Evolutionary conservation across 2,888 invertebrate genomes (phyloP), one percentile per base, ranked within the genome.

Genomic region (Agrochola lota): DNA sequence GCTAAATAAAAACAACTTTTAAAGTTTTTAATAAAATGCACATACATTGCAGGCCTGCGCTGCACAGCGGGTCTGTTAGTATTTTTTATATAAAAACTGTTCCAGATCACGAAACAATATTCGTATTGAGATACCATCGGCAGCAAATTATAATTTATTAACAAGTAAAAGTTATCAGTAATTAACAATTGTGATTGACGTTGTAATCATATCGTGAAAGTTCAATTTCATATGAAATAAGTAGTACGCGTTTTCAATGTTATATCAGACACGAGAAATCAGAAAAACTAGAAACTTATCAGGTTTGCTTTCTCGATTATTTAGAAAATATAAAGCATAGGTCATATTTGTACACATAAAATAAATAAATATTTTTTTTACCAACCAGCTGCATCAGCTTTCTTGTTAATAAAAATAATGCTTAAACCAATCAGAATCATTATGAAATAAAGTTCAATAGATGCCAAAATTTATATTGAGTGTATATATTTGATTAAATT

Each of bases 121-220:
- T 73, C 15, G n/a, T 60, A 60, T 12, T 15, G 17, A 57, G 64
- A 74, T 59, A 81, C 43, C 2, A 59, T 64, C 12, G 30, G 64
- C 52, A 57, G 17, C 64, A 52, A 35, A 81, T 81, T 59, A 64
- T 7, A 74, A 59, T 59, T 59, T 55, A 62, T 59, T 76, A 52
- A 70, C 43, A 59, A 73, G 55, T 70, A 71, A 68, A 71, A 52
- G 15, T 60, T 68, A 72, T 82, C n/a, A 60, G 62, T 75, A 78
- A 79, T 77, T 83, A 71, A 52, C 59, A 64, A 43, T 30, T 57
- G n/a, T 79, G 78, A 81, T 76, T 78, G 78, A 81, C 82, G 78
- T 66, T 73, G 46, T 76, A 80, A 86, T 88, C 74, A 78, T 43
- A 72, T 74, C 71, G 83, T 83, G 83, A 87, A 87, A 87, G 87